Base-by-base conservation (phyloP, 92 coral and sea anemone genomes). In the Siderastrea siderea region DNA sequence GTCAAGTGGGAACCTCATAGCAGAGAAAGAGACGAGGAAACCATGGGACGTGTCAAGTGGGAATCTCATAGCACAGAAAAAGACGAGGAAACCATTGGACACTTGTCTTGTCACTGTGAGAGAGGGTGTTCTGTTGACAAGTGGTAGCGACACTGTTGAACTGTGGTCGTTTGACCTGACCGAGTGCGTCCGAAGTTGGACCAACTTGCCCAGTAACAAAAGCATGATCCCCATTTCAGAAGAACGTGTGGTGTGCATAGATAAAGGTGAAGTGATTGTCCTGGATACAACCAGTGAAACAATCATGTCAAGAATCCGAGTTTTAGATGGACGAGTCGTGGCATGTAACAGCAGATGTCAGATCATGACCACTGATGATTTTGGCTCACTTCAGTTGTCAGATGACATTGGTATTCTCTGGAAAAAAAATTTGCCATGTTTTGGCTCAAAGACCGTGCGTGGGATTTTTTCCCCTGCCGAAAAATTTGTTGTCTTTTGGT, bases 151-250 rank as follows among this genome's bases (percentile, higher is more conserved):
- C 19, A 51, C 44, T 68, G 38, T 74, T 51, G 58, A 80, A 52
- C 53, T 81, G 65, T 81, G 86, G 86, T 50, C 11, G 10, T 44
- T 17, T 67, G 77, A 81, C 59, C n/a, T 81, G 59, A 5, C 67
- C 2, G 16, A 68, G 68, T 19, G 87, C 2, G 19, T 70, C 46
- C 38, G 12, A 44, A 2, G 3, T 1, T 53, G 65, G 51, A 26
- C 53, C 55, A 11, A 57, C 13, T 1, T 70, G 5, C 14, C 17
- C 12, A 45, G 0, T 0, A 2, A 53, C 49, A 2, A 3, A 8
- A 4, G 55, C 0, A 1, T 68, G 55, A 52, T 43, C 47, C 69
- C 87, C 16, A 47, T 83, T 8, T 83, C 80, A 57, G 87, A 72
- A 10, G 80, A 57, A 58, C 53, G 66, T 54, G 54, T 83, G 13